Base-by-base conservation (phyloP, 2,113 vertebrate genomes). In the Okapia johnstoni region DNA sequence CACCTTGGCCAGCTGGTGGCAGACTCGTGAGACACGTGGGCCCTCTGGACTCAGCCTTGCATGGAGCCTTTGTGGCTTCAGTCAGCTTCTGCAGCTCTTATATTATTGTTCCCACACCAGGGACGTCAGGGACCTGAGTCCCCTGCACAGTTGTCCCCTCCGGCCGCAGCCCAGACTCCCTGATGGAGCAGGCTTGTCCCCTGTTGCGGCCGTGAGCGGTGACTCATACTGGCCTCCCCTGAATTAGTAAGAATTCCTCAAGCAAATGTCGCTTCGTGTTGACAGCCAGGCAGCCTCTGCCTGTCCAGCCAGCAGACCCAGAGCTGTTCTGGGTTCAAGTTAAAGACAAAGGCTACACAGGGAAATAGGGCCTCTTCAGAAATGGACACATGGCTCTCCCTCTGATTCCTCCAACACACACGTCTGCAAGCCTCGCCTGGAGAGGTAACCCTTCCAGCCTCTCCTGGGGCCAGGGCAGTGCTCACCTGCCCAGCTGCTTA, bases 61-160 rank as follows among this genome's bases (percentile, higher is more conserved):
- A 0, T 25, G 2, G 55, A 15, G 46, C 3, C 25, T 19, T 15
- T 2, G 43, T 2, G 61, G 50, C 9, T 19, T 54, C 3, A 0
- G 48, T 55, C 15, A 48, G 19, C 12, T 90, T 14, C 36, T 48
- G 58, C 36, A 30, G 19, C 0, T 14, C 4, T 3, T 7, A 28
- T 6, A 6, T 8, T 16, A 48, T 23, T 43, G 48, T 84, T 33
- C 83, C 43, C 50, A 50, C 79, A 21, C 19, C 76, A 26, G 63
- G 52, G 33, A 13, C 0, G 0, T 17, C 36, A 28, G 84, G 76
- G 88, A 23, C 61, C 5, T 17, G 58, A 6, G 73, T 13, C 23
- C 3, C 7, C 28, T 0, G 2, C 10, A 13, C 11, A 1, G 0
- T 8, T 0, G 21, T 36, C 63, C 3, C 0, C 46, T 15, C 43